These are phyloP conservation scores for Clistopyga incitator DNA, from an alignment of 2,888 invertebrate species.

Conservation along the genomic window DNA sequence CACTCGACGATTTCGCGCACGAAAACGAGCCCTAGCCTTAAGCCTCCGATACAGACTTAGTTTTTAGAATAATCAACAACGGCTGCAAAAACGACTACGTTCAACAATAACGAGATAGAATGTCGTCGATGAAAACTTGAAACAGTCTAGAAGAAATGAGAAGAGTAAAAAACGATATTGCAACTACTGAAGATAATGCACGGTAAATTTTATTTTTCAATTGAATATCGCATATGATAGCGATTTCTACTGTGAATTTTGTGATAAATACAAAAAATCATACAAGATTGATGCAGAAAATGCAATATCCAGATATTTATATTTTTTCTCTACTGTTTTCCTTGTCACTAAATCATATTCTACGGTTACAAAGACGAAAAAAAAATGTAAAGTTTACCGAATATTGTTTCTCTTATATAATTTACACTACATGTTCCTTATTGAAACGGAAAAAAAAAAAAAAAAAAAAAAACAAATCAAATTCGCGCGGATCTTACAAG, in stretches of 20 bases:
- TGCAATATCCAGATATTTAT: not conserved
- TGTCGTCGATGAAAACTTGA: not conserved
- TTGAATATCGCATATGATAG: not conserved
- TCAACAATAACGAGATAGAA: constrained; percentile 6
- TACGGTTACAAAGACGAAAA: not conserved
- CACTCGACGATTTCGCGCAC: not conserved
- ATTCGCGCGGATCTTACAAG: constrained; percentile 49
- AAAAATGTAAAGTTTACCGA: constrained; percentile 2
- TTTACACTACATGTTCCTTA: constrained; percentile 24
- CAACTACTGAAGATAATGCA: not conserved
- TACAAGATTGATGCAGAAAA: not conserved
- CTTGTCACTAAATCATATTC: no score
- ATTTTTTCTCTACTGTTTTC: not conserved
- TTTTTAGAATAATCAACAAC: constrained; percentile 21
- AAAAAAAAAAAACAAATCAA: constrained; percentile 8
- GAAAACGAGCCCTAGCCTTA: constrained; percentile 2
- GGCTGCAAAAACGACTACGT: not conserved
- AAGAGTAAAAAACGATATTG: not conserved
- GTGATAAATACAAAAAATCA: not conserved
- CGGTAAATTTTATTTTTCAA: constrained; percentile 14
- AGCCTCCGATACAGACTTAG: constrained; percentile 35
- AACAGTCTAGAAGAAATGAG: not conserved
- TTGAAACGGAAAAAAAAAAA: constrained; percentile 1
- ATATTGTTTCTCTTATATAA: constrained; percentile 1
- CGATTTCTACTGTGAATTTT: not conserved